Evolutionary conservation across 2,797 vertebrate genomes (phyloP).

Genomic region (Cirrhinus molitorella): DNA sequence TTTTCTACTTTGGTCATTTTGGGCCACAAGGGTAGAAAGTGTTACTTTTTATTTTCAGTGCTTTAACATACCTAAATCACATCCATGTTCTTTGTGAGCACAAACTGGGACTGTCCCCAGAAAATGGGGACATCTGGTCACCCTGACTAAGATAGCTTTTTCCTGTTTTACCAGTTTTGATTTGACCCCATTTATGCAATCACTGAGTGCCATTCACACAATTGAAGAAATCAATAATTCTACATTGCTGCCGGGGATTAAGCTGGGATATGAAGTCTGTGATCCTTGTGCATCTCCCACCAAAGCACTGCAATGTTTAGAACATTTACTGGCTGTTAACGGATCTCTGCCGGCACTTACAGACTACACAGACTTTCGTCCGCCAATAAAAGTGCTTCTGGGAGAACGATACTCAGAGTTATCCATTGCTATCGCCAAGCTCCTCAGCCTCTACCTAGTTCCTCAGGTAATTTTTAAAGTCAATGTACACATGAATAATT

Average conservation of each 20-base stretch:
- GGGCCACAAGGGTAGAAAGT: too few species aligned
- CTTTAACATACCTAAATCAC: too few species aligned
- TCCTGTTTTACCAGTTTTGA: conserved; percentile 63
- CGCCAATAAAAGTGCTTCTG: conserved; percentile 38
- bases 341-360: conserved; percentile 38
- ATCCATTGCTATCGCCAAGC: conserved; percentile 57
- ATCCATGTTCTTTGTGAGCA: too few species aligned
- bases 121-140: too few species aligned
- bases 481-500: not conserved
- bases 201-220: conserved; percentile 65
- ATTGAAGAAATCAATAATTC: conserved; percentile 70
- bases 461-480: conserved; percentile 45
- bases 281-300: conserved; percentile 65
- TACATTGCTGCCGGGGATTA: conserved; percentile 68
- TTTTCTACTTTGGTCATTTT: too few species aligned
- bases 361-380: conserved; percentile 56
- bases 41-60: too few species aligned
- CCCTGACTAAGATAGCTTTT: not conserved
- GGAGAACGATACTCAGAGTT: conserved; percentile 59
- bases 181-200: conserved; percentile 54
- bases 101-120: too few species aligned
- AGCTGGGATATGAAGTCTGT: conserved; percentile 69
- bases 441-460: conserved; percentile 58
- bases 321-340: conserved; percentile 61
- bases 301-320: conserved; percentile 65